These are phyloP conservation scores for Actias luna DNA, from an alignment of 2,888 invertebrate genomes.

Conservation along the genomic window DNA sequence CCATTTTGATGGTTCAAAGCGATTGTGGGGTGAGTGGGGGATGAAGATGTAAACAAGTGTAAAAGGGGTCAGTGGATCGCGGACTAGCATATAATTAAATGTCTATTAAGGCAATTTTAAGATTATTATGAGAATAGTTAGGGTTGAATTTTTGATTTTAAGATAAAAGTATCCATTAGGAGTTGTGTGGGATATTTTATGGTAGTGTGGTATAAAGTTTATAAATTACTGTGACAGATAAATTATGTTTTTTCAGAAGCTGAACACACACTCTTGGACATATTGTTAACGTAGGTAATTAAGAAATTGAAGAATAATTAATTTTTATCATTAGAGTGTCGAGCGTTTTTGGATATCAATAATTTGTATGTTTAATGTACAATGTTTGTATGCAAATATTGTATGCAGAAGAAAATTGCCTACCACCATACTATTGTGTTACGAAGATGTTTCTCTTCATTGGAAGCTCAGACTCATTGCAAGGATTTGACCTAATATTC, in stretches of 20 bases:
- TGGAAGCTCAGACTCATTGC: too few species aligned
- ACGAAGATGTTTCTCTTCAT: too few species aligned
- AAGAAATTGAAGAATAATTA: too few species aligned
- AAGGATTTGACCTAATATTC: too few species aligned
- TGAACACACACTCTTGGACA: not conserved
- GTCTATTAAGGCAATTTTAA: constrained; percentile 75
- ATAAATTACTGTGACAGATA: not conserved
- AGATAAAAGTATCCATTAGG: constrained; percentile 58
- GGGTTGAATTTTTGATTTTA: constrained; percentile 60
- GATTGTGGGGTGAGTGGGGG: constrained; percentile 57
- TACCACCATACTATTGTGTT: too few species aligned
- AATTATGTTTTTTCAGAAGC: not conserved
- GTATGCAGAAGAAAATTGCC: too few species aligned
- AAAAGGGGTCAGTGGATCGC: constrained; percentile 80
- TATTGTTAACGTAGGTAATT: too few species aligned
- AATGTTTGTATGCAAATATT: too few species aligned
- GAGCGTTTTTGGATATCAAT: too few species aligned
- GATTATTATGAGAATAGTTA: constrained; percentile 70
- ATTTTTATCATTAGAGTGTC: too few species aligned
- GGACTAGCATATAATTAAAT: constrained; percentile 72
- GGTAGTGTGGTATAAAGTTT: not conserved
- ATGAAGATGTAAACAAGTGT: constrained; percentile 82
- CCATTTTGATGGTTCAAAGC: constrained; percentile 78
- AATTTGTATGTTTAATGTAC: too few species aligned
- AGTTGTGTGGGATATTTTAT: not conserved